These are phyloP conservation scores for Phocoena sinus DNA, from an alignment of 2,113 vertebrate species.

Conservation along the genomic window DNA sequence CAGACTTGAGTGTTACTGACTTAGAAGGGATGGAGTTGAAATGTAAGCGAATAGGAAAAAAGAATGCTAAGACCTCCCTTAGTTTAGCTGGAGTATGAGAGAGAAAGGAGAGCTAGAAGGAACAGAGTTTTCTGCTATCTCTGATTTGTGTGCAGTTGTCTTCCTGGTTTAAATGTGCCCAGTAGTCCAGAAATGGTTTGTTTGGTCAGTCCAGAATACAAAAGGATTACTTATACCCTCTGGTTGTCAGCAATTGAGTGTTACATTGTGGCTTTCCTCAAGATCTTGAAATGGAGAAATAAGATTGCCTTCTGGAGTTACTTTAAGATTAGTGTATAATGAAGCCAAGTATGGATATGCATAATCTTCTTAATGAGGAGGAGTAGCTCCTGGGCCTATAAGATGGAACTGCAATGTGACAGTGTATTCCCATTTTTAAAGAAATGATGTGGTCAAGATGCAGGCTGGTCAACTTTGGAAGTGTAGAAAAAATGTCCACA, in stretches of 20 bases:
- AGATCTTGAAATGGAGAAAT: background rate
- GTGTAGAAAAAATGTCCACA: background rate
- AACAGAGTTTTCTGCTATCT: background rate
- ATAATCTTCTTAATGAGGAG: constrained; percentile 9
- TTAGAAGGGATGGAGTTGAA: background rate
- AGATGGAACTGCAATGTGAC: background rate
- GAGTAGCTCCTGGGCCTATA: background rate
- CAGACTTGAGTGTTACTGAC: background rate
- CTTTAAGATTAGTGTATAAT: constrained; percentile 1
- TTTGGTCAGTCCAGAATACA: background rate
- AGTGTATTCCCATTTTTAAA: background rate
- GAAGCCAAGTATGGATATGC: background rate
- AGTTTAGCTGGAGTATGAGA: background rate
- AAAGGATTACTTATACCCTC: background rate
- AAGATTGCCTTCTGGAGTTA: background rate
- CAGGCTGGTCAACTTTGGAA: background rate
- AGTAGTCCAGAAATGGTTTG: background rate
- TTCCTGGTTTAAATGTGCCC: background rate
- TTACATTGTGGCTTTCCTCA: background rate
- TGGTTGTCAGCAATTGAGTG: background rate
- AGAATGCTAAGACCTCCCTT: background rate
- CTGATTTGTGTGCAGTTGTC: background rate
- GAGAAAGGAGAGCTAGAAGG: background rate
- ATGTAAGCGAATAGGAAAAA: background rate
- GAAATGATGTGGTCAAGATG: background rate